A percentile compares a stretch with the other conserved stretches of the same genome.
phyloP scores from a whole-genome alignment of 2,888 invertebrate species.

The Venustoraphidia nigricollis region DNA sequence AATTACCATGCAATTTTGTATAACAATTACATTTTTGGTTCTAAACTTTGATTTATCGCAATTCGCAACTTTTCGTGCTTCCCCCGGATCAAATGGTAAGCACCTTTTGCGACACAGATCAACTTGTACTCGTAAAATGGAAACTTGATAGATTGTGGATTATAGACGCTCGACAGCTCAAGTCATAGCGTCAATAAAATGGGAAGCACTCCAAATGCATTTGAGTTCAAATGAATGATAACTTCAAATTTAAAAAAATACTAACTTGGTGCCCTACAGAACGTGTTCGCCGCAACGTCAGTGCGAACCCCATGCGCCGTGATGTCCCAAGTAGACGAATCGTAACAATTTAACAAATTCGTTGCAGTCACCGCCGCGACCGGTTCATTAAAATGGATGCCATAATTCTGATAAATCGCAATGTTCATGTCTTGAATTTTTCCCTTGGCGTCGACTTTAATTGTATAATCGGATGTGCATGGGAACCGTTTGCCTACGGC shows the following conservation, averaged over 20 bases:
- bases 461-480: conserved; percentile 45
- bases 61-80: too few species aligned
- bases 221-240: too few species aligned
- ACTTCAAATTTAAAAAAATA: conserved; percentile 1
- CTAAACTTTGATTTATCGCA: too few species aligned
- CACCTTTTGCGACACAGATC: too few species aligned
- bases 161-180: too few species aligned
- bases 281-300: conserved; percentile 47
- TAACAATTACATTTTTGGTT: too few species aligned
- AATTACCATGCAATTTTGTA: too few species aligned
- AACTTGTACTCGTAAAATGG: too few species aligned
- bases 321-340: conserved; percentile 32
- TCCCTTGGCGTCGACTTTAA: conserved; percentile 44
- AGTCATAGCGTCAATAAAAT: too few species aligned
- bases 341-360: conserved; percentile 42
- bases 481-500: conserved; percentile 51
- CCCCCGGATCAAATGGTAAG: too few species aligned
- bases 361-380: conserved; percentile 21
- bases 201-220: too few species aligned
- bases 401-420: conserved; percentile 37
- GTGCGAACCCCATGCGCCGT: conserved; percentile 35
- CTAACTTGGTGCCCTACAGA: conserved; percentile 50
- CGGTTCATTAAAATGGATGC: conserved; percentile 37
- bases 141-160: too few species aligned
- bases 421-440: conserved; percentile 48